These are phyloP conservation scores for Molossus molossus DNA, from an alignment of 2,797 vertebrate genomes.

Conservation along the genomic window DNA sequence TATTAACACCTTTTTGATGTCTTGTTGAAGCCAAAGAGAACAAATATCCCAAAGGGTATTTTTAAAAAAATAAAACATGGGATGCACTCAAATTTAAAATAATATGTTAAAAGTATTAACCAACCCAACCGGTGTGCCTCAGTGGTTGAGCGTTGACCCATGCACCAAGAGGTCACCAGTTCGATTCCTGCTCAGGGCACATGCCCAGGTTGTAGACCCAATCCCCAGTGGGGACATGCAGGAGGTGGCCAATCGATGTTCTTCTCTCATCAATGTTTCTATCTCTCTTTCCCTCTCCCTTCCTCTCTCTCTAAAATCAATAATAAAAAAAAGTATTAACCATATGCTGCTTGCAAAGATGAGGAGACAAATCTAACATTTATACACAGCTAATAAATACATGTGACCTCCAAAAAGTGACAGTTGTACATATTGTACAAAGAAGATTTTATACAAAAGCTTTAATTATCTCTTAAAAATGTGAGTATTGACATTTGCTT, in stretches of 20 bases:
- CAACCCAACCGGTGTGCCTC: background rate
- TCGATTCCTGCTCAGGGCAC: too few species aligned
- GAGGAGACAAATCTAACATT: conserved; percentile 85
- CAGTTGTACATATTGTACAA: conserved; percentile 89
- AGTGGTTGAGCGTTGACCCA: too few species aligned
- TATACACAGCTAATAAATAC: conserved; percentile 90
- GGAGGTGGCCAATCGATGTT: too few species aligned
- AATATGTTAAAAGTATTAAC: conserved; percentile 20
- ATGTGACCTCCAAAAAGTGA: conserved; percentile 88
- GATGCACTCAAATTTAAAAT: conserved; percentile 14
- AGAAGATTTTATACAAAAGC: conserved; percentile 90
- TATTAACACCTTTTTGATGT: conserved; percentile 57
- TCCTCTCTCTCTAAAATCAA: too few species aligned
- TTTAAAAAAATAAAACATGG: background rate
- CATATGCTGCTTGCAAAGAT: conserved; percentile 82
- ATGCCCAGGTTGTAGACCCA: too few species aligned
- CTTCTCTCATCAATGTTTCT: too few species aligned
- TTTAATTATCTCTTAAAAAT: conserved; percentile 94
- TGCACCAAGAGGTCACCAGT: too few species aligned
- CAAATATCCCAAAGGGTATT: background rate
- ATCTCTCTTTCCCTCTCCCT: too few species aligned
- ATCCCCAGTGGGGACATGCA: too few species aligned
- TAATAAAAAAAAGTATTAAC: background rate
- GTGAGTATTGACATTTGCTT: conserved; percentile 91
- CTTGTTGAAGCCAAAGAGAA: conserved; percentile 60